Evolutionary conservation across 1,140 invertebrate genomes (phyloP).

Genomic region (Drosophila cardini): DNA sequence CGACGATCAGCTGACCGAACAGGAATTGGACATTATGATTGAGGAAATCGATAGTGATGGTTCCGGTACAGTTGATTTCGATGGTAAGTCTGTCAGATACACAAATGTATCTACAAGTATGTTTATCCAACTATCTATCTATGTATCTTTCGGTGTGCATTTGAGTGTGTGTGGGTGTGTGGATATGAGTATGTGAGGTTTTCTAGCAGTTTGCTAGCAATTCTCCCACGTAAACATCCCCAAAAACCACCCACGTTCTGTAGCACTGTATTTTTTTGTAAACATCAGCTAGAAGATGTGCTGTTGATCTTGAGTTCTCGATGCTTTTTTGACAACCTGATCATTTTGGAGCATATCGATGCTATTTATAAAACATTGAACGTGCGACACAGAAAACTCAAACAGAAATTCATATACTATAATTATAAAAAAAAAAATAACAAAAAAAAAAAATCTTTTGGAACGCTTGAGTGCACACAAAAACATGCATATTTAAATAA

Average conservation of each 20-base stretch:
- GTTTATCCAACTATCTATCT: no score
- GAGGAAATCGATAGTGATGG: conserved; percentile 98
- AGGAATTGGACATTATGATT: conserved; percentile 97
- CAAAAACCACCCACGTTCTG: conserved; percentile 28
- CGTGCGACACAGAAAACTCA: conserved; percentile 33
- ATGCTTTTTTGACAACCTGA: conserved; percentile 76
- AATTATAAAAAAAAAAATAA: not conserved
- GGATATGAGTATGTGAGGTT: conserved; percentile 26
- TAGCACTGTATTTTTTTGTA: conserved; percentile 55
- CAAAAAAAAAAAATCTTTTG: no score
- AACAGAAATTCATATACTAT: not conserved
- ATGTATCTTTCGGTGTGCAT: not conserved
- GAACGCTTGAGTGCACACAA: no score
- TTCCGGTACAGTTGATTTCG: conserved; percentile 89
- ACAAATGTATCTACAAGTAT: not conserved
- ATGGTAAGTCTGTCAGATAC: conserved; percentile 85
- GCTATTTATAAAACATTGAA: conserved; percentile 57
- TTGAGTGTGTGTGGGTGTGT: conserved; percentile 11
- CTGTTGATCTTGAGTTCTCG: conserved; percentile 74
- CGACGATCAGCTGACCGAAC: conserved; percentile 96
- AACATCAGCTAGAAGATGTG: conserved; percentile 43
- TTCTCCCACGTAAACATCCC: conserved; percentile 42
- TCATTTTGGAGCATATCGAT: conserved; percentile 76
- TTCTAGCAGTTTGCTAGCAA: conserved; percentile 68
- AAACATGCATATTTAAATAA: no score